Base-by-base conservation (phyloP, 2,797 vertebrate genomes). In the Characodon lateralis region DNA sequence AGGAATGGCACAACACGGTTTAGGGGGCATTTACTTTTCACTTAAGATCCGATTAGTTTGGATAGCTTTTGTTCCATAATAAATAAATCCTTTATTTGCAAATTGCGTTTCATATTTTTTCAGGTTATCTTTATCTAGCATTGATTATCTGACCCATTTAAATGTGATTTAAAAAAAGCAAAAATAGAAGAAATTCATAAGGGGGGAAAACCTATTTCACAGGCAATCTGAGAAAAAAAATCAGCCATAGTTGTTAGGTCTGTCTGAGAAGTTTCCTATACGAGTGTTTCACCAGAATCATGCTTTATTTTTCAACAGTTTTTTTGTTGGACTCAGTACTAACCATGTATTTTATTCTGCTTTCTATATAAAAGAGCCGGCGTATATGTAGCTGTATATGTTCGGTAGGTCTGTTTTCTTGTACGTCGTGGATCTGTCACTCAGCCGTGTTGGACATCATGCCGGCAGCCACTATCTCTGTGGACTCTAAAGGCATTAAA, bases 401-500 rank as follows among this genome's bases (percentile, higher is more conserved):
- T 66, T 61, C 12, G 46, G 63, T 46, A 28, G 73, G 66, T 72
- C 41, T 61, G 46, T 18, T 56, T 43, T 76, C 31, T 55, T 83
- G 81, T 73, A 72, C 48, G 76, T 66, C 80, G 69, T 50, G 65
- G 78, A 43, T 85, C 87, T 93, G 89, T 92, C 91, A 74, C 63
- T 58, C 35, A 28, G 88, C 90, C 85, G 91, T 82, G 61, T 84
- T 77, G 84, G 87, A 92, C 88, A 86, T 74, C 72, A 77, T 78
- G 85, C 86, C 94, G 93, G 93, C 92, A 92, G 87, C 78, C 85
- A 70, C 77, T 39, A 83, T 72, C 85, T 90, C 89, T 93, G 87
- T 89, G 91, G 88, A 91, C 79, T 83, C 78, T 72, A 76, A 83
- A 90, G 80, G 83, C 84, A 84, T 79, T 86, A 87, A 87, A 90